Conservation (phyloP, 2,888 invertebrate species). For the Aplocera efformata region DNA sequence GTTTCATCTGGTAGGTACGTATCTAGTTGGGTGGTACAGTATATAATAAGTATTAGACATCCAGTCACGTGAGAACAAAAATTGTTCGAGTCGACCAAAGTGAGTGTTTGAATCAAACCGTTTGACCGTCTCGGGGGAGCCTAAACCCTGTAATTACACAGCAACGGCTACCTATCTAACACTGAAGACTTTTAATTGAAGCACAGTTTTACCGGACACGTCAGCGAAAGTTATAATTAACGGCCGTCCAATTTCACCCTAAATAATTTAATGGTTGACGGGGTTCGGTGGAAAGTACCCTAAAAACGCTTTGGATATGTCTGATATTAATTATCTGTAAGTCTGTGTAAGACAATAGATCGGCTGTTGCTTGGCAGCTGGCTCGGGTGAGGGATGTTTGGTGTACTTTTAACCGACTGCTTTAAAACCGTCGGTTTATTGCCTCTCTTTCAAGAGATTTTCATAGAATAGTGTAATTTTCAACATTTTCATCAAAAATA, state of each 20-base stretch:
- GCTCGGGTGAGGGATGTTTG: neutral
- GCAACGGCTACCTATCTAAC: constrained; percentile 42
- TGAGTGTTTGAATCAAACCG: no score
- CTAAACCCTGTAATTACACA: constrained; percentile 32
- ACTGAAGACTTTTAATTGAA: constrained; percentile 60
- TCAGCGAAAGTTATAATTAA: constrained; percentile 70
- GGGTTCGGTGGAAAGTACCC: constrained; percentile 29
- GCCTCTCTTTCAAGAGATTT: no score
- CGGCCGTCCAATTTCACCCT: constrained; percentile 52
- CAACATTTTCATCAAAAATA: no score
- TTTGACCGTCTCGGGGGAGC: no score
- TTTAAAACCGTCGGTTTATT: no score
- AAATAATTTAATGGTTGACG: constrained; percentile 62
- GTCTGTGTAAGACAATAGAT: constrained; percentile 3
- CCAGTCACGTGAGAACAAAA: no score
- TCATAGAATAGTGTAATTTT: no score
- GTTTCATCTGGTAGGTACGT: no score
- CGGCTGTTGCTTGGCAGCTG: neutral
- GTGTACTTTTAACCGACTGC: no score
- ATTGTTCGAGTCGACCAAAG: no score
- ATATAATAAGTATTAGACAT: no score
- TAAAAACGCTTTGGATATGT: constrained; percentile 26
- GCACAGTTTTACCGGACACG: constrained; percentile 53
- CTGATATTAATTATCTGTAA: constrained; percentile 26
- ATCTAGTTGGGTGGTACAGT: no score